These are phyloP conservation scores for Pempheris klunzingeri DNA, from an alignment of 2,797 vertebrate species.

Conservation along the genomic window DNA sequence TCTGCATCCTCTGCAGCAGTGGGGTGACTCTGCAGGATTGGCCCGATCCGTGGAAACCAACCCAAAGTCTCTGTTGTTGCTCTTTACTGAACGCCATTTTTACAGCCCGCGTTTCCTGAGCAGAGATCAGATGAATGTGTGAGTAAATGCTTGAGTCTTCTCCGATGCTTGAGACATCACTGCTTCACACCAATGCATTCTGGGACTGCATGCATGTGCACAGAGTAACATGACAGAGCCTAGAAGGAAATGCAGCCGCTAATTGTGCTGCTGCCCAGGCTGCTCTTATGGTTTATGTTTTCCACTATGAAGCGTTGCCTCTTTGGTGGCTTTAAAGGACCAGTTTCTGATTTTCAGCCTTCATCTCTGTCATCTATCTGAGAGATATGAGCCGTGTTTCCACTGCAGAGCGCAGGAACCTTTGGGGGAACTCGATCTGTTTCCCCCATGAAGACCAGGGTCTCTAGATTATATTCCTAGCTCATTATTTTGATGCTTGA, in stretches of 20 bases:
- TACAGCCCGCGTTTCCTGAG: not conserved
- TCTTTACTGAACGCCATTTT: not conserved
- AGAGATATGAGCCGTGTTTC: too few relatives aligned
- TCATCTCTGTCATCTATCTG: too few relatives aligned
- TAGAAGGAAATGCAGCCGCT: not conserved
- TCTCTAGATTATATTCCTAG: too few relatives aligned
- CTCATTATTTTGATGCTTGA: too few relatives aligned
- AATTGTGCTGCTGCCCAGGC: not conserved
- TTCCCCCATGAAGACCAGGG: too few relatives aligned
- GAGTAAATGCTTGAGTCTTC: not conserved
- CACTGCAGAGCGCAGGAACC: too few relatives aligned
- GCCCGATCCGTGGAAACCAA: conserved; percentile 12
- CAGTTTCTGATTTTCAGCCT: too few relatives aligned
- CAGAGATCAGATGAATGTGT: not conserved
- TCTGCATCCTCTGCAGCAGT: conserved; percentile 57
- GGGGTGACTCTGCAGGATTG: conserved; percentile 66
- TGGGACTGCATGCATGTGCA: not conserved
- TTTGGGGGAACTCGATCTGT: too few relatives aligned
- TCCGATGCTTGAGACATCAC: accelerated
- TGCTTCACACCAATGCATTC: not conserved
- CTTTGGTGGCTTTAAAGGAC: not conserved
- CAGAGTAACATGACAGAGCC: not conserved
- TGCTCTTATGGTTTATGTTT: conserved; percentile 4
- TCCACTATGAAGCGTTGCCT: not conserved
- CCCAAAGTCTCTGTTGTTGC: conserved; percentile 9